Evolutionary conservation across 1,140 invertebrate genomes (phyloP).

Genomic region (Drosophila pruinosa): DNA sequence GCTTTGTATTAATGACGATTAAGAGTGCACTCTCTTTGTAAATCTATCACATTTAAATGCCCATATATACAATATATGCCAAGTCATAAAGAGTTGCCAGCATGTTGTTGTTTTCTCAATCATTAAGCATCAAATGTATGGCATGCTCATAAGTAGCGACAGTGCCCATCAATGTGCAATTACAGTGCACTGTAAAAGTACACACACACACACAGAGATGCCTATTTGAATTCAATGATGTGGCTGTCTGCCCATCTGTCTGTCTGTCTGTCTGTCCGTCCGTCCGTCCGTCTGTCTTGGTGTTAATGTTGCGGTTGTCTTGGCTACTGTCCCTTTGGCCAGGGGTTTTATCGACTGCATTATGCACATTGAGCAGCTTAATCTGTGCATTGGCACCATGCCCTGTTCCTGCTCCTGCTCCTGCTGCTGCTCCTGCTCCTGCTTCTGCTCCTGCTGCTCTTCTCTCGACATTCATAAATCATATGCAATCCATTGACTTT

Average conservation of each 20-base stretch:
- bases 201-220: background rate
- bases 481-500: constrained; percentile 49
- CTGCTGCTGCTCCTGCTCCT: background rate
- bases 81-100: constrained; percentile 2
- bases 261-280: background rate
- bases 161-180: background rate
- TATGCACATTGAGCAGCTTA: constrained; percentile 40
- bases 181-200: background rate
- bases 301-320: constrained; percentile 41
- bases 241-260: background rate
- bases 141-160: constrained; percentile 29
- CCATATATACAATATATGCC: background rate
- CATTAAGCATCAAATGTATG: constrained; percentile 63
- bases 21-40: constrained; percentile 1
- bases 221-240: constrained; percentile 14
- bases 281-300: background rate
- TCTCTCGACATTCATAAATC: constrained; percentile 21
- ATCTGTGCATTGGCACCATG: constrained; percentile 28
- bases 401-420: background rate
- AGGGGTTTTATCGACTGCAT: constrained; percentile 43
- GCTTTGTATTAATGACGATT: constrained; percentile 6
- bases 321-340: constrained; percentile 21
- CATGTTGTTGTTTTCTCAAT: constrained; percentile 56
- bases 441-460: background rate
- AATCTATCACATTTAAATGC: constrained; percentile 5